Percentiles rank a stretch among this genome's conserved stretches.
Evolutionary conservation across 2,888 invertebrate species (phyloP).

Genomic region (Dioctria rufipes): DNA sequence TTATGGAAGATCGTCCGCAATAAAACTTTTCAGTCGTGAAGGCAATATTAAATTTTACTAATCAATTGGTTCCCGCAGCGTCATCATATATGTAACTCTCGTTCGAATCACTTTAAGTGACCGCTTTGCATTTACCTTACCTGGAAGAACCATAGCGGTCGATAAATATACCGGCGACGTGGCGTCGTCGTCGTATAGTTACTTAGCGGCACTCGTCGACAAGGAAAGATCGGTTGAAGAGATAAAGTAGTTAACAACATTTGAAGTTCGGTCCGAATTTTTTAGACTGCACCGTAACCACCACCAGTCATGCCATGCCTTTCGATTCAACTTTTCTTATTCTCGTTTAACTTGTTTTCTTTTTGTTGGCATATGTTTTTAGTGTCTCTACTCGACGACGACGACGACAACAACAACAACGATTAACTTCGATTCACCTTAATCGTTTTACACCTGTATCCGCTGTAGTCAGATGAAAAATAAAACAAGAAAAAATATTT

Average conservation of each 20-base stretch:
- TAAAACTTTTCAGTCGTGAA: slow-evolving; percentile 27
- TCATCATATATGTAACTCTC: background rate
- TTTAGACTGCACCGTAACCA: background rate
- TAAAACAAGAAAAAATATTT: slow-evolving; percentile 2
- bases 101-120: slow-evolving; percentile 38
- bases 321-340: background rate
- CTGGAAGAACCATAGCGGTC: background rate
- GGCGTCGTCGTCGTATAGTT: background rate
- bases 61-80: slow-evolving; percentile 31
- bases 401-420: background rate
- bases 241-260: slow-evolving; percentile 17
- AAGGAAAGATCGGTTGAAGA: background rate
- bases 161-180: background rate
- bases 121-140: slow-evolving; percentile 17
- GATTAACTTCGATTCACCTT: slow-evolving; percentile 7
- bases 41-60: slow-evolving; percentile 34
- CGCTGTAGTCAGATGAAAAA: background rate
- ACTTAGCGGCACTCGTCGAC: background rate
- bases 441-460: slow-evolving; percentile 37
- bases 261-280: slow-evolving; percentile 9
- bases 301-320: background rate
- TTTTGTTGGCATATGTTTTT: too few species aligned
- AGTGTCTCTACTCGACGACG: background rate
- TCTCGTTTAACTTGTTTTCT: background rate
- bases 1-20: background rate